Evolutionary conservation across 2,888 invertebrate genomes (phyloP).

Genomic region (Rhimphoctona megacephalus): DNA sequence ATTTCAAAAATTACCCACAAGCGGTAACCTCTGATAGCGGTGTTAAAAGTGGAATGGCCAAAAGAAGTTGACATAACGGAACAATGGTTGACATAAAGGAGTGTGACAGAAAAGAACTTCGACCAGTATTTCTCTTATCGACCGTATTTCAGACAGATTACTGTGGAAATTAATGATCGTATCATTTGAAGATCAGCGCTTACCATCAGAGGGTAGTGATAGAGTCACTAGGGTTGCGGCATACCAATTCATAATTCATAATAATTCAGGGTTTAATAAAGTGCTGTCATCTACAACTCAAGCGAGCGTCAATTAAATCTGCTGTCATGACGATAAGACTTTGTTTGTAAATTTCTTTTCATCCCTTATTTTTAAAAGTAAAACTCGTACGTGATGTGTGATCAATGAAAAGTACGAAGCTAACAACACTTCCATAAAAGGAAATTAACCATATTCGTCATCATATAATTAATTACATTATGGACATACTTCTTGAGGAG

Average conservation of each 20-base stretch:
- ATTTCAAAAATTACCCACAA: too few relatives aligned
- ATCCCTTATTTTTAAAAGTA: constrained; percentile 2
- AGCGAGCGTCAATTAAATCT: constrained; percentile 20
- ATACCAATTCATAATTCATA: too few relatives aligned
- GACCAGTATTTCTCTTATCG: too few relatives aligned
- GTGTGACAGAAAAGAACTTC: too few relatives aligned
- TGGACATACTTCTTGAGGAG: constrained; percentile 43
- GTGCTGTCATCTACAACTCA: constrained; percentile 48
- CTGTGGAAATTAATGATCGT: background rate
- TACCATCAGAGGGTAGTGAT: background rate
- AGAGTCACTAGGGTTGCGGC: background rate
- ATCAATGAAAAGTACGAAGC: background rate
- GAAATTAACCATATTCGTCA: background rate
- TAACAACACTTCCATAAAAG: background rate
- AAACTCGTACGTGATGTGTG: constrained; percentile 6
- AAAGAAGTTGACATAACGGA: too few relatives aligned
- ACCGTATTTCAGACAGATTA: too few relatives aligned
- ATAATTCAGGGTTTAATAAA: background rate
- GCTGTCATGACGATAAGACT: constrained; percentile 73
- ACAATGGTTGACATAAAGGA: too few relatives aligned
- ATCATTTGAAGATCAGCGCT: background rate
- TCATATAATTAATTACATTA: background rate
- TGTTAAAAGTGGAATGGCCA: too few relatives aligned
- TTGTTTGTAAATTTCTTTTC: constrained; percentile 44
- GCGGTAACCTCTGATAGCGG: too few relatives aligned